Evolutionary conservation across 1,140 invertebrate genomes (phyloP).

Genomic region (Glomeris maerens): DNA sequence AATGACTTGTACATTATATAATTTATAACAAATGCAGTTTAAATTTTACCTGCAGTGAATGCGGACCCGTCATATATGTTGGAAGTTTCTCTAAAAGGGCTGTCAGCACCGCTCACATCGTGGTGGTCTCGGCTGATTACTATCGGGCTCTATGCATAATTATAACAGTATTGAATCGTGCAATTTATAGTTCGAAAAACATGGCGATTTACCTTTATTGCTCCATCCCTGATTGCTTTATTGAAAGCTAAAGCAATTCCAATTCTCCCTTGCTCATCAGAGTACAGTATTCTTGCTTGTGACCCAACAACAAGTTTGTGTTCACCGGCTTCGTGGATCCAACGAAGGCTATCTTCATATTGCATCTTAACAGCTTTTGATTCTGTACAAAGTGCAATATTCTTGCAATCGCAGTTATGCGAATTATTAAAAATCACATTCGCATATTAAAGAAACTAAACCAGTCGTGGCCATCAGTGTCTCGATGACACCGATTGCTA

Average conservation of each 20-base stretch:
- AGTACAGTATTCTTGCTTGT: constrained; percentile 49
- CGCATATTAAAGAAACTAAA: neutral
- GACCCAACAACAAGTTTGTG: constrained; percentile 48
- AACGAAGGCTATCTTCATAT: constrained; percentile 46
- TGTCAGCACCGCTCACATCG: constrained; percentile 54
- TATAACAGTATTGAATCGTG: neutral
- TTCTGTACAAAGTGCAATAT: constrained; percentile 19
- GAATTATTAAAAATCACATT: neutral
- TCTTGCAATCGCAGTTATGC: too few species aligned
- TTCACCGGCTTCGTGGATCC: constrained; percentile 44
- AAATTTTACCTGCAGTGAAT: constrained; percentile 40
- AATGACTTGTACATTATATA: neutral
- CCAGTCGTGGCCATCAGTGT: too few species aligned
- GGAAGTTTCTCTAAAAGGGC: constrained; percentile 50
- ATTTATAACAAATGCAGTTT: constrained; percentile 5
- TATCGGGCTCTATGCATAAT: constrained; percentile 36
- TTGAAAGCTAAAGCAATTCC: constrained; percentile 47
- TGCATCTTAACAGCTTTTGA: constrained; percentile 35
- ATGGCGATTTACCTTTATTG: constrained; percentile 30
- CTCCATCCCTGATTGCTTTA: constrained; percentile 35
- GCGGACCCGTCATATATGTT: constrained; percentile 52
- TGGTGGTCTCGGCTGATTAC: constrained; percentile 52
- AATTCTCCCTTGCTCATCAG: constrained; percentile 41
- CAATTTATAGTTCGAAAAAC: neutral
- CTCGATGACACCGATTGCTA: constrained; percentile 39